These are phyloP conservation scores for Tenrec ecaudatus DNA, from an alignment of 2,113 vertebrate species.

Conservation along the genomic window DNA sequence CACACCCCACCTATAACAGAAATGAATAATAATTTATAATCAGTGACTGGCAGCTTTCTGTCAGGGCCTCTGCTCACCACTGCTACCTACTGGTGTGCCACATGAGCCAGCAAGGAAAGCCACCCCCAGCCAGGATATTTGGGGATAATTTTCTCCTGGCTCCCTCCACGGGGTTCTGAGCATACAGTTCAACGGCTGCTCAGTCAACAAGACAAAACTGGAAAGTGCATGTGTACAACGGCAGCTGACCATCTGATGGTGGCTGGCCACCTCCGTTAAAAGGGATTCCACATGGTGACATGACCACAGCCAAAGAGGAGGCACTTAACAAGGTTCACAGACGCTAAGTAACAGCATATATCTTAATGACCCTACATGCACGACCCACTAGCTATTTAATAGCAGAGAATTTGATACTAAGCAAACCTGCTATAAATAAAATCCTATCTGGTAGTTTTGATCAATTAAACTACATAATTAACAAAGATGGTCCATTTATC, in stretches of 20 bases:
- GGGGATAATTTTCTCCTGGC: conserved; percentile 31
- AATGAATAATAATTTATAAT: conserved; percentile 97
- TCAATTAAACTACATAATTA: conserved; percentile 85
- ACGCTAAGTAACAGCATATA: conserved; percentile 65
- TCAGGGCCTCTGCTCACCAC: conserved; percentile 88
- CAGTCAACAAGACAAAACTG: conserved; percentile 67
- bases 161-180: conserved; percentile 52
- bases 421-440: conserved; percentile 81
- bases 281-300: conserved; percentile 75
- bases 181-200: conserved; percentile 56
- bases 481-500: conserved; percentile 79
- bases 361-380: conserved; percentile 64
- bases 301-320: conserved; percentile 54
- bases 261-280: conserved; percentile 74
- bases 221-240: conserved; percentile 42
- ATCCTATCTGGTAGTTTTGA: conserved; percentile 80
- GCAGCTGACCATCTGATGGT: conserved; percentile 60
- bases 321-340: conserved; percentile 65
- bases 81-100: conserved; percentile 90
- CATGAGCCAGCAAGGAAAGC: conserved; percentile 48
- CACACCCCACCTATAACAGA: conserved; percentile 99
- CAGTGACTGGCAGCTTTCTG: conserved; percentile 95
- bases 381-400: conserved; percentile 59
- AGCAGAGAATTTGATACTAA: conserved; percentile 71
- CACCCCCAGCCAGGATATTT: not conserved